Percentiles rank a stretch among this genome's conserved stretches.
Evolutionary conservation across 2,113 vertebrate genomes (phyloP).

Genomic region (Eonycteris spelaea): DNA sequence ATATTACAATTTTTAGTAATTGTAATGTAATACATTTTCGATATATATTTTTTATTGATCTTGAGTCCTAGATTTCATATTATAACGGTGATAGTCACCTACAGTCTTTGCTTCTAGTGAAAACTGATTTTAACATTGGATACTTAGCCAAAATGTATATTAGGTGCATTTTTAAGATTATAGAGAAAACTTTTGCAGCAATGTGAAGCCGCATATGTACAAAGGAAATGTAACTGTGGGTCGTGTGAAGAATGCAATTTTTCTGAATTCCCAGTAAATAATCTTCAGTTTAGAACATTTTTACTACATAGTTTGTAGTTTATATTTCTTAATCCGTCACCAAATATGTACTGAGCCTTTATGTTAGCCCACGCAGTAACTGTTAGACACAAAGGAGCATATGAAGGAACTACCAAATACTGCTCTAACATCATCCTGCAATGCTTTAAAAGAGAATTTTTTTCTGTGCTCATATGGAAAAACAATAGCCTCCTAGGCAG

Average conservation of each 20-base stretch:
- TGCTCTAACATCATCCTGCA: background rate
- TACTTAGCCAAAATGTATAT: background rate
- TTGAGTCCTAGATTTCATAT: background rate
- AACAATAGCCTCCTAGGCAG: background rate
- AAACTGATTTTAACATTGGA: background rate
- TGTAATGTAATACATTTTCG: background rate
- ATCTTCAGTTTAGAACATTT: background rate
- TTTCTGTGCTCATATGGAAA: background rate
- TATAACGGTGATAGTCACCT: background rate
- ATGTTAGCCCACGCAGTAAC: background rate
- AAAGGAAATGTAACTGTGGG: background rate
- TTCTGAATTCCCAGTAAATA: background rate
- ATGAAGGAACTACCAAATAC: background rate
- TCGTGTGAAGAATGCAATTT: background rate
- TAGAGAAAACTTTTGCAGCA: background rate
- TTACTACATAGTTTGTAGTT: background rate
- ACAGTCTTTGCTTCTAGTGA: background rate
- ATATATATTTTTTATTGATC: background rate
- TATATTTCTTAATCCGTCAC: background rate
- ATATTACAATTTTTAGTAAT: background rate
- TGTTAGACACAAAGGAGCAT: background rate
- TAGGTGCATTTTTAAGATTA: background rate
- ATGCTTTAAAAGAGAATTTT: background rate
- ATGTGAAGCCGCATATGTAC: background rate
- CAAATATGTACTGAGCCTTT: background rate